Evolutionary conservation across 2,888 invertebrate species (phyloP).

Genomic region (Drosophila antonietae): DNA sequence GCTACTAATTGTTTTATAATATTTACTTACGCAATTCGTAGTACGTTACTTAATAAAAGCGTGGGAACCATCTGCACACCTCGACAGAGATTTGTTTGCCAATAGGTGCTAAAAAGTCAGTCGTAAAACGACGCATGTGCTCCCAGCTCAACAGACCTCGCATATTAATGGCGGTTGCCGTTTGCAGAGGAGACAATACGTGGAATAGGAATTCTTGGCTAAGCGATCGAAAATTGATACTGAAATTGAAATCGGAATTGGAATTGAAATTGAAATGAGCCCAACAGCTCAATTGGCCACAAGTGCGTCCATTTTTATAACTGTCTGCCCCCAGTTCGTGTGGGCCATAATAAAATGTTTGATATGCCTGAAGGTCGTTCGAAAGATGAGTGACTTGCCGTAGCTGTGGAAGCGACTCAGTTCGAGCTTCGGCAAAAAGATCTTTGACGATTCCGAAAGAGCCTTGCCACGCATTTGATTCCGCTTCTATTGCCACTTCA

Average conservation of each 20-base stretch:
- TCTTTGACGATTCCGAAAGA: not conserved
- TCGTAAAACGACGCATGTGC: constrained; percentile 40
- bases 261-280: constrained; percentile 14
- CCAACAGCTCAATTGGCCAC: constrained; percentile 43
- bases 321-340: constrained; percentile 25
- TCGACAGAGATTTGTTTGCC: constrained; percentile 23
- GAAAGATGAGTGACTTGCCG: constrained; percentile 31
- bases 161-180: constrained; percentile 47
- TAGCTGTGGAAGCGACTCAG: not conserved
- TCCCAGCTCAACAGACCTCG: constrained; percentile 48
- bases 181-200: constrained; percentile 32
- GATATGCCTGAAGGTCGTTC: constrained; percentile 57
- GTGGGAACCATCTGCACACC: constrained; percentile 41
- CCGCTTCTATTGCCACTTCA: constrained; percentile 16
- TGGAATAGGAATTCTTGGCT: constrained; percentile 54
- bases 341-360: constrained; percentile 53
- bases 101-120: constrained; percentile 32
- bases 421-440: not conserved
- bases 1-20: not conserved
- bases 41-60: constrained; percentile 1
- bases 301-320: constrained; percentile 63
- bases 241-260: constrained; percentile 25
- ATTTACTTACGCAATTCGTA: constrained; percentile 3
- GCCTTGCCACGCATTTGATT: constrained; percentile 1
- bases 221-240: constrained; percentile 9